Evolutionary conservation across 2,113 vertebrate genomes (phyloP).

Genomic region (Anthoscopus minutus): DNA sequence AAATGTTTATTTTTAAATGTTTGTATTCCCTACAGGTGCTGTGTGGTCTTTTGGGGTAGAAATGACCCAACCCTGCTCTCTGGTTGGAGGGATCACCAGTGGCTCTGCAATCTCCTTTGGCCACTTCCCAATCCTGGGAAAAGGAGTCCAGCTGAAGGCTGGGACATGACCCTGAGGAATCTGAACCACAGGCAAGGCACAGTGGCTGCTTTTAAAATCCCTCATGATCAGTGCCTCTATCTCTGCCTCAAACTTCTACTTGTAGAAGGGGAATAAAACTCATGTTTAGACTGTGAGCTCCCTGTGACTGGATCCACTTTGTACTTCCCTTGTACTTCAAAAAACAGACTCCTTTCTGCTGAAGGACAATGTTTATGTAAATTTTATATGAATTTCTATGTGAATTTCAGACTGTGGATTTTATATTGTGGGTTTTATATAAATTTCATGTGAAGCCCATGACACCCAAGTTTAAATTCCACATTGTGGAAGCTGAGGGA

Average conservation of each 20-base stretch:
- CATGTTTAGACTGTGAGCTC: background rate
- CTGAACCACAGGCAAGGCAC: background rate
- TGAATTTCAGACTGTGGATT: background rate
- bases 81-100: background rate
- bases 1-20: background rate
- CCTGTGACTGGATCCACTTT: background rate
- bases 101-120: background rate
- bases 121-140: background rate
- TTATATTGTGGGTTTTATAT: background rate
- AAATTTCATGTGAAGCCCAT: background rate
- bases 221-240: no score
- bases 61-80: background rate
- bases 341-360: background rate
- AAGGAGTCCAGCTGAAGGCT: background rate
- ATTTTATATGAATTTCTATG: background rate
- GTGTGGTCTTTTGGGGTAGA: background rate
- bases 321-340: background rate
- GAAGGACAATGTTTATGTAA: background rate
- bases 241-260: background rate
- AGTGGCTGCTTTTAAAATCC: background rate
- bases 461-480: background rate
- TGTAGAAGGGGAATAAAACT: background rate
- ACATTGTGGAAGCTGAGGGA: background rate
- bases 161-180: background rate
- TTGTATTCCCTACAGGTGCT: background rate